These are phyloP conservation scores for Scartelaos histophorus DNA, from an alignment of 2,113 vertebrate genomes.

Conservation along the genomic window DNA sequence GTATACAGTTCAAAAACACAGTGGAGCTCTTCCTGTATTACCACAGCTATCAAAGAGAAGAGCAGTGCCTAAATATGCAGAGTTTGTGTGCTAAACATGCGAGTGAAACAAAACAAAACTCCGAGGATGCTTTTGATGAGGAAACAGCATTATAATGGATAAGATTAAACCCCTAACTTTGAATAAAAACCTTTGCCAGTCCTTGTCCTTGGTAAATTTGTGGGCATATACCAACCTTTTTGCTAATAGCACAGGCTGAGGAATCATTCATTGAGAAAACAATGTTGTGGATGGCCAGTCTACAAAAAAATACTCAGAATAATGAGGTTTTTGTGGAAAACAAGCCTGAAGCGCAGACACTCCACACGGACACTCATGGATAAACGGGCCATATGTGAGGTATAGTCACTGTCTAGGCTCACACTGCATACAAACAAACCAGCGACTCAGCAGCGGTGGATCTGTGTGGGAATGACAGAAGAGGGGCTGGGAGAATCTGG, in stretches of 20 bases:
- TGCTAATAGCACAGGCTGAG: neutral
- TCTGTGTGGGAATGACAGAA: slow-evolving; percentile 34
- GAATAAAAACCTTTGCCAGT: neutral
- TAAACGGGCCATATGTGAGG: slow-evolving; percentile 58
- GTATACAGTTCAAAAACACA: no score
- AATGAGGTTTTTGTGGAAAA: neutral
- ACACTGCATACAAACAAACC: slow-evolving; percentile 59
- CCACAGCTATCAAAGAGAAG: no score
- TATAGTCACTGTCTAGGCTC: slow-evolving; percentile 50
- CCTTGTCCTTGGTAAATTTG: neutral
- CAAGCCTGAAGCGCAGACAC: slow-evolving; percentile 8
- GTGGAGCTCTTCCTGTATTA: no score
- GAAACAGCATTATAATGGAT: no score
- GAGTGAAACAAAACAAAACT: no score
- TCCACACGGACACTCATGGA: slow-evolving; percentile 31
- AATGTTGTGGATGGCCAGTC: neutral
- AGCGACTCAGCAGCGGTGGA: slow-evolving; percentile 26
- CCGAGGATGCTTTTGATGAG: no score
- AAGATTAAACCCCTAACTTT: neutral
- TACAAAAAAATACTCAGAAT: slow-evolving; percentile 6
- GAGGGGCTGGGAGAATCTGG: slow-evolving; percentile 11
- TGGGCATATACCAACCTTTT: neutral
- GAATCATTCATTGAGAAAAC: neutral
- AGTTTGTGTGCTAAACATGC: no score
- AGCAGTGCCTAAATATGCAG: no score